A percentile compares a stretch with the other conserved stretches of the same genome.
Evolutionary conservation across 2,797 vertebrate genomes (phyloP).

Genomic region (Leptoclinus maculatus): DNA sequence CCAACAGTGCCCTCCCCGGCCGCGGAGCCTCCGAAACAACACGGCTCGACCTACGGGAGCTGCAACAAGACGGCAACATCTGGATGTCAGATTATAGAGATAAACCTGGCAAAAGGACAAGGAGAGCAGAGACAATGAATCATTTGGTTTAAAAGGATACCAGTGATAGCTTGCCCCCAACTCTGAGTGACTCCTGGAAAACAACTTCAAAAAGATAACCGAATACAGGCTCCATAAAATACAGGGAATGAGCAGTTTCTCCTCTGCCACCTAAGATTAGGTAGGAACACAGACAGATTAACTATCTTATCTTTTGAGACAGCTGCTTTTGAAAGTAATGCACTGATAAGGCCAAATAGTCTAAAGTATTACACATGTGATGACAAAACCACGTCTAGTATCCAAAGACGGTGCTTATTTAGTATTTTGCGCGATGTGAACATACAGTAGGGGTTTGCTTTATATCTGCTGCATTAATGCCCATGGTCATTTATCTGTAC

Average conservation of each 20-base stretch:
- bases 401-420: conserved; percentile 14
- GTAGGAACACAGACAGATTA: conserved; percentile 64
- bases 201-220: conserved; percentile 73
- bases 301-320: conserved; percentile 59
- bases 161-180: conserved; percentile 38
- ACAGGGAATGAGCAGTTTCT: conserved; percentile 52
- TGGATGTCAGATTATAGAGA: conserved; percentile 74
- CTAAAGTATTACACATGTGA: conserved; percentile 21
- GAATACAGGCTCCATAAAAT: conserved; percentile 61
- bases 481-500: background rate
- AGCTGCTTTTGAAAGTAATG: conserved; percentile 67
- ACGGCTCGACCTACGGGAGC: conserved; percentile 53
- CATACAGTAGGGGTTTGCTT: conserved; percentile 2
- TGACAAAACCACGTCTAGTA: conserved; percentile 1
- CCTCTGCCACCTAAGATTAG: conserved; percentile 59
- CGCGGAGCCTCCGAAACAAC: conserved; percentile 61
- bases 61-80: conserved; percentile 70
- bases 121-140: conserved; percentile 65
- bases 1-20: conserved; percentile 55
- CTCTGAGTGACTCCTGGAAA: conserved; percentile 62
- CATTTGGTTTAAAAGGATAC: conserved; percentile 64
- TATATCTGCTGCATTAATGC: background rate
- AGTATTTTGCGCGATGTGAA: background rate
- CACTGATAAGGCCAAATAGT: conserved; percentile 24
- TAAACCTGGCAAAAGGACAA: conserved; percentile 67